Base-by-base conservation (phyloP, 2,113 vertebrate species). In the Scolopax mira region DNA sequence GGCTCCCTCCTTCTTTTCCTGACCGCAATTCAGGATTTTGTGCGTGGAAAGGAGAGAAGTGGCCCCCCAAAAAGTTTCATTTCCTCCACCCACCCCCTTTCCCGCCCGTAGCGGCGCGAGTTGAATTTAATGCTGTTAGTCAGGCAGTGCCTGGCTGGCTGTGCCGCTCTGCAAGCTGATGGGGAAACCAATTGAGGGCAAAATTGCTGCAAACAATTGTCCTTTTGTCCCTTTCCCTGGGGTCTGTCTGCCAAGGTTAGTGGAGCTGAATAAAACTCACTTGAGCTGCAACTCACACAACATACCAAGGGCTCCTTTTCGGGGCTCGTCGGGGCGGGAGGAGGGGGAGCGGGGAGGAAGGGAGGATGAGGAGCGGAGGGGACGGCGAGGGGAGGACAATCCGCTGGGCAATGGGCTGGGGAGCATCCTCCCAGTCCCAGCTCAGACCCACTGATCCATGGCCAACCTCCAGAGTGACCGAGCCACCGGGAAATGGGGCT, bases 201-300 rank as follows among this genome's bases (percentile, higher is more conserved):
- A 91, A 97, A 96, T 96, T 87, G 91, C 82, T 72, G 80, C 89
- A 89, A 96, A 98, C 97, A 98, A 98, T 97, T 71, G 95, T 79
- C 83, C 94, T 97, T 97, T 98, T 98, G 97, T 98, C 94, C 97
- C 87, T 67, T 83, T 90, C 86, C 85, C 91, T 79, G 89, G 96
- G 93, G 93, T 96, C 97, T 94, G 93, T 96, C 97, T 97, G 98
- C 97, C 96, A 96, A 96, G 97, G 96, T 96, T 95, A 96, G 96
- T 22, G 66, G 94, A 94, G 96, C 97, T 97, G 97, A 98, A 97
- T 97, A 94, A 93, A 85, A 91, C 92, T 96, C 92, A 91, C 96
- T 97, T 93, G 96, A 88, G 94, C 97, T 90, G 92, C 85, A 93
- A 93, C 94, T 96, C 91, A 85, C 85, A 93, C 90, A 94, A 95